Evolutionary conservation across 2,888 invertebrate species (phyloP).

Genomic region (Drosophila sordidapex): DNA sequence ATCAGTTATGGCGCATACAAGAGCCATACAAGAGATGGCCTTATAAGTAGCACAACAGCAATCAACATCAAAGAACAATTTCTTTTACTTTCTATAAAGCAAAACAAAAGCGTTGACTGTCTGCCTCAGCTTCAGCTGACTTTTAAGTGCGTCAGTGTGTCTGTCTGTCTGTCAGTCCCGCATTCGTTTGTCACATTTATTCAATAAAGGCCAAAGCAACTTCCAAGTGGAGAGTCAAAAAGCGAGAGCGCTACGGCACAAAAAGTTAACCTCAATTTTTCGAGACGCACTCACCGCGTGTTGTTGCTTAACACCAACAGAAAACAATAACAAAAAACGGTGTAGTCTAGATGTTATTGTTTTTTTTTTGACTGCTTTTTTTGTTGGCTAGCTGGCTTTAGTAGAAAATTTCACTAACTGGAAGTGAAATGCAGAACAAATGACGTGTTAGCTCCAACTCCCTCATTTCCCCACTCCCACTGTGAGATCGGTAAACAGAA

Average conservation of each 20-base stretch:
- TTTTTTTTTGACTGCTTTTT: constrained; percentile 17
- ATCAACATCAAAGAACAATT: constrained; percentile 70
- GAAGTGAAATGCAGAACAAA: constrained; percentile 81
- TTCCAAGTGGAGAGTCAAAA: constrained; percentile 65
- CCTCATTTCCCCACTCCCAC: constrained; percentile 21
- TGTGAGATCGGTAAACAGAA: constrained; percentile 46
- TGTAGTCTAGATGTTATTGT: constrained; percentile 39
- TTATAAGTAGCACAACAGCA: constrained; percentile 62
- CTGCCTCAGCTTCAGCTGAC: constrained; percentile 18
- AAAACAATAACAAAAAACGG: constrained; percentile 47
- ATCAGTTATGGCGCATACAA: constrained; percentile 28
- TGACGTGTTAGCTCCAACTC: constrained; percentile 48
- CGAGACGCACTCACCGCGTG: constrained; percentile 68
- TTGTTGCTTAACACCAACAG: constrained; percentile 70
- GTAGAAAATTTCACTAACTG: constrained; percentile 74
- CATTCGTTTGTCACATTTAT: constrained; percentile 77
- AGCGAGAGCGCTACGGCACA: constrained; percentile 69
- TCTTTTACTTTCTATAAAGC: constrained; percentile 78
- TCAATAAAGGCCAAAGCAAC: constrained; percentile 75
- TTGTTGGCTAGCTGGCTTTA: constrained; percentile 6
- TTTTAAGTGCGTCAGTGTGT: constrained; percentile 28
- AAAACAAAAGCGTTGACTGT: constrained; percentile 57
- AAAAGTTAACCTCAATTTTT: constrained; percentile 76
- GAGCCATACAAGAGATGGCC: constrained; percentile 16
- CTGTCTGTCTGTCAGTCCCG: constrained; percentile 58